Evolutionary conservation across 2,888 invertebrate species (phyloP), one percentile per base, ranked within the genome.

Genomic region (Pterobdella sp.): DNA sequence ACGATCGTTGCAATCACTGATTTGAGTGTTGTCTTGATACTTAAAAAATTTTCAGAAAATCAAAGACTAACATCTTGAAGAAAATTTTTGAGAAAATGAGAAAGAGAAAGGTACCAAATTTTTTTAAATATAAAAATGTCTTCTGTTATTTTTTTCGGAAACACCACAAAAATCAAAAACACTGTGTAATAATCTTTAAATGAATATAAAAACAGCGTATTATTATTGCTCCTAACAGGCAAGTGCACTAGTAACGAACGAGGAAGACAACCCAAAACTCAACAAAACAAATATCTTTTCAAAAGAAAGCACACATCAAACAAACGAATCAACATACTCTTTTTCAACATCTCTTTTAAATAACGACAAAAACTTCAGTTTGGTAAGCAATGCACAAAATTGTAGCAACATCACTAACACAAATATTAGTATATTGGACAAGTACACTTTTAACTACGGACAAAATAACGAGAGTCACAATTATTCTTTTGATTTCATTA

Each of bases 401-500:
- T 42, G 18, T 18, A 42, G 18, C 18, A 42, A 18, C 42, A 42
- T 14, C 18, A 42, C 7, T 42, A 18, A 42, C 42, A 42, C 18
- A 42, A 42, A 7, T 14, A 42, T 7, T 18, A 42, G 42, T 18
- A 42, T 42, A 42, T 3, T 56, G n/a, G 60, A 56, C 7, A 56
- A 56, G 26, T 56, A 56, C 60, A 56, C 60, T 3, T 56, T 56
- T 26, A 56, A 56, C 60, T 56, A 56, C n/a, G n/a, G 60, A 22
- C 60, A 56, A 3, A 7, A 22, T 26, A 56, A n/a, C 60, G 26
- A n/a, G n/a, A n/a, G 26, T n/a, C 60, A 56, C 60, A 56, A 56
- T 26, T 56, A 56, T n/a, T 56, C 60, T 22, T 56, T 56, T n/a
- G 60, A 56, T 22, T 56, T 56, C 60, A 56, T 56, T 14, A 7